phyloP scores from a whole-genome alignment of 2,888 invertebrate species.

The Eulithis testata region DNA sequence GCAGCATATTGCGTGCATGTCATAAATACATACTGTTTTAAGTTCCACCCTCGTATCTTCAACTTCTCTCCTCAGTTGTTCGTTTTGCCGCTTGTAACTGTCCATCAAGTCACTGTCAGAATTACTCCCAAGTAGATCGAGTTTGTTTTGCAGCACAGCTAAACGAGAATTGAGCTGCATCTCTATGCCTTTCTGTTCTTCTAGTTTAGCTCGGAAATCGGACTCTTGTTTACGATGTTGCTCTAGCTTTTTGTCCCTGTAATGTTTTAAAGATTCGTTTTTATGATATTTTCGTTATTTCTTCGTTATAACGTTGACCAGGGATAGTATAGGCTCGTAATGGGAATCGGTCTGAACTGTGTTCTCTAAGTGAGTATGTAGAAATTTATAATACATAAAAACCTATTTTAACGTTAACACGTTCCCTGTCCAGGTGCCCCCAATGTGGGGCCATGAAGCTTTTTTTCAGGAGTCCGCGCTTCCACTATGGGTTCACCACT shows the following conservation, averaged over 20 bases:
- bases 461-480: too few relatives aligned
- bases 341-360: too few relatives aligned
- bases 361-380: too few relatives aligned
- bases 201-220: conserved; percentile 66
- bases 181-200: conserved; percentile 72
- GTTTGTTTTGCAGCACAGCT: conserved; percentile 70
- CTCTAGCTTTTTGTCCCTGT: conserved; percentile 73
- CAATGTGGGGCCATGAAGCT: too few relatives aligned
- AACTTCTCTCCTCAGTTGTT: conserved; percentile 63
- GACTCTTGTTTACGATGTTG: conserved; percentile 72
- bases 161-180: conserved; percentile 71
- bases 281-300: too few relatives aligned
- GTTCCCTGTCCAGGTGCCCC: too few relatives aligned
- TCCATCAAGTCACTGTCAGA: conserved; percentile 65
- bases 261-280: conserved; percentile 18
- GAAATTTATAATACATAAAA: too few relatives aligned
- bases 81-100: conserved; percentile 66
- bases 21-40: conserved; percentile 59
- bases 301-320: too few relatives aligned
- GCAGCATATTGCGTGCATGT: too few relatives aligned
- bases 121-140: conserved; percentile 63
- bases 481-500: too few relatives aligned
- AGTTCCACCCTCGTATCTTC: conserved; percentile 67
- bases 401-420: too few relatives aligned
- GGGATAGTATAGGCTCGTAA: too few relatives aligned